These are phyloP conservation scores for Python bivittatus DNA, from an alignment of 2,113 vertebrate species.

Conservation along the genomic window DNA sequence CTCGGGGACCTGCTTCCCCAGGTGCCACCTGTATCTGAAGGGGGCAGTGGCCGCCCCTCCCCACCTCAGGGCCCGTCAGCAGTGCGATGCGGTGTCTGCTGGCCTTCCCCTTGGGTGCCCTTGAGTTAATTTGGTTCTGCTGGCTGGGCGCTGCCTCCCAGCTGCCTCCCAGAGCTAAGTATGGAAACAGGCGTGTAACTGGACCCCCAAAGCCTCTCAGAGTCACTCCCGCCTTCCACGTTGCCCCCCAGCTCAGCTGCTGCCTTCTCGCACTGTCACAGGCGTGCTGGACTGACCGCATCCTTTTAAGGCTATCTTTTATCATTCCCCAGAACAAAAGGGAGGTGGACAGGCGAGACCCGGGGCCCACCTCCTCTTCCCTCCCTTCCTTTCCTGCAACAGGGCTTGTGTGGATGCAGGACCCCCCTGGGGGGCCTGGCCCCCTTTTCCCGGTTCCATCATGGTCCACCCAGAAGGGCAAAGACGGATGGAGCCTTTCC, in stretches of 20 bases:
- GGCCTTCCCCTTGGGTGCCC: slow-evolving; percentile 80
- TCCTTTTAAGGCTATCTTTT: slow-evolving; percentile 80
- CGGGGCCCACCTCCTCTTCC: neutral
- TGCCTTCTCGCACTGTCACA: slow-evolving; percentile 56
- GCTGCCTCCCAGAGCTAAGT: slow-evolving; percentile 75
- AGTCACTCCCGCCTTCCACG: slow-evolving; percentile 10
- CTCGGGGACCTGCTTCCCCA: rapidly evolving
- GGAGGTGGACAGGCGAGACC: neutral
- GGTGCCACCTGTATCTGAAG: neutral
- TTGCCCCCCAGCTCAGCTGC: slow-evolving; percentile 70
- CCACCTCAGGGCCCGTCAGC: neutral
- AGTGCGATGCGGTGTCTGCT: neutral
- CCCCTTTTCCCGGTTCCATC: too few species aligned
- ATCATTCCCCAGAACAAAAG: slow-evolving; percentile 38
- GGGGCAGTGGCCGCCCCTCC: neutral
- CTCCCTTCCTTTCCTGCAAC: neutral
- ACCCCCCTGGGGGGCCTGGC: rapidly evolving
- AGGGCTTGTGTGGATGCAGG: neutral
- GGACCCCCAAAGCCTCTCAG: slow-evolving; percentile 65
- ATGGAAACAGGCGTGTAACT: slow-evolving; percentile 81
- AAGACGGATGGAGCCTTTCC: neutral
- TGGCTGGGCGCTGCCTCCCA: slow-evolving; percentile 55
- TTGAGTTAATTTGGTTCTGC: slow-evolving; percentile 81
- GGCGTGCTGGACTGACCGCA: slow-evolving; percentile 22
- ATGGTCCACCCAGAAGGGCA: neutral